phyloP scores from a whole-genome alignment of 1,140 invertebrate species.

The Gerris buenoi region DNA sequence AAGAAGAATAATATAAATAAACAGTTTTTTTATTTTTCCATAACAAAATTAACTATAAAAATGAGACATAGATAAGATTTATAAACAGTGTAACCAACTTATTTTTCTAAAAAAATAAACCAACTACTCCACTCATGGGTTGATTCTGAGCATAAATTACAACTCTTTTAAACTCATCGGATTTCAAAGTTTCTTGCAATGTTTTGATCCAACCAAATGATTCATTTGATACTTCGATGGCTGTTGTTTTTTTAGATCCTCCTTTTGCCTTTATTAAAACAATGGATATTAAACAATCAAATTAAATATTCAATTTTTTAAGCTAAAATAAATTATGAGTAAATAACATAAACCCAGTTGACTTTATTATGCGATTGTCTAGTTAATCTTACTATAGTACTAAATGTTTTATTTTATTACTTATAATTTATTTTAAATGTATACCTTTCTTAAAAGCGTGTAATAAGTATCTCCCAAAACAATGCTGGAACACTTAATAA shows the following conservation, averaged over 20 bases:
- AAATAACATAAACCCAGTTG: too few relatives aligned
- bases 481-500: slow-evolving; percentile 5
- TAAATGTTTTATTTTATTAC: not conserved
- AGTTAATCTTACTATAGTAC: not conserved
- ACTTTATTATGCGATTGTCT: too few relatives aligned
- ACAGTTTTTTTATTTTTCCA: too few relatives aligned
- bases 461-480: slow-evolving; percentile 14
- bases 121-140: slow-evolving; percentile 59
- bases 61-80: too few relatives aligned
- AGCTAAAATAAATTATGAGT: too few relatives aligned
- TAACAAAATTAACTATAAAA: too few relatives aligned
- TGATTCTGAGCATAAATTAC: slow-evolving; percentile 44
- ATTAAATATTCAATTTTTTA: too few relatives aligned
- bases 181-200: slow-evolving; percentile 39
- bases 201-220: slow-evolving; percentile 36
- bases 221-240: slow-evolving; percentile 23
- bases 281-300: too few relatives aligned
- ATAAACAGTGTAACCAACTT: too few relatives aligned
- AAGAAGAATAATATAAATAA: too few relatives aligned
- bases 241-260: not conserved
- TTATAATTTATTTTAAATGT: not conserved
- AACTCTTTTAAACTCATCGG: slow-evolving; percentile 32
- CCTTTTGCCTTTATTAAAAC: too few relatives aligned
- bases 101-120: too few relatives aligned
- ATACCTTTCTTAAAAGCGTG: slow-evolving; percentile 19